Evolutionary conservation across 2,797 vertebrate genomes (phyloP).

Genomic region (Sebastes hubbsi): DNA sequence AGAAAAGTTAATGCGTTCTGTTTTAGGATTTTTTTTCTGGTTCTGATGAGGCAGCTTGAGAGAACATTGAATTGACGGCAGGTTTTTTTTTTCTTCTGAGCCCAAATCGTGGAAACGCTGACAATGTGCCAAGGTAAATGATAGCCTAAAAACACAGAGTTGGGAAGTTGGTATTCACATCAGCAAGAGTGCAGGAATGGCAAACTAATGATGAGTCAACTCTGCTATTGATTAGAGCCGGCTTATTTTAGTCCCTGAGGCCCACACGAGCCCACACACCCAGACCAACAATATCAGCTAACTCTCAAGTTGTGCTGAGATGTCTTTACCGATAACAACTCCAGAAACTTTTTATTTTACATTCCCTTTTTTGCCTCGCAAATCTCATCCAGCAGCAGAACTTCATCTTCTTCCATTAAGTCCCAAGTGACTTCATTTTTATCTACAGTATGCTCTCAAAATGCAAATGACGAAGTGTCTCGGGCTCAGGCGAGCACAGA

Average conservation of each 20-base stretch:
- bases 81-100: conserved; percentile 14
- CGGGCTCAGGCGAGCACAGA: conserved; percentile 2
- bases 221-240: conserved; percentile 49
- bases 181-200: conserved; percentile 24
- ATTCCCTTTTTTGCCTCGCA: conserved; percentile 2
- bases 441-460: conserved; percentile 60
- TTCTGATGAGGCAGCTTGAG: conserved; percentile 47
- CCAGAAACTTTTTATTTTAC: conserved; percentile 11
- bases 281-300: conserved; percentile 3
- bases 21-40: conserved; percentile 29
- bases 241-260: conserved; percentile 42
- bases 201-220: conserved; percentile 49
- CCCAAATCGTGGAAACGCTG: conserved; percentile 22
- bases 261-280: conserved; percentile 28
- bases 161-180: conserved; percentile 33
- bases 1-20: conserved; percentile 30
- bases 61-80: conserved; percentile 37
- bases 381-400: conserved; percentile 42
- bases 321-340: conserved; percentile 19
- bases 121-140: conserved; percentile 23
- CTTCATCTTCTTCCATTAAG: conserved; percentile 42
- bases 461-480: conserved; percentile 61
- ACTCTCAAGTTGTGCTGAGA: conserved; percentile 21
- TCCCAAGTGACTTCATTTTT: conserved; percentile 58
- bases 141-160: conserved; percentile 16